Conservation (phyloP, 2,797 vertebrate genomes). For the Percopsis omiscomaycus region DNA sequence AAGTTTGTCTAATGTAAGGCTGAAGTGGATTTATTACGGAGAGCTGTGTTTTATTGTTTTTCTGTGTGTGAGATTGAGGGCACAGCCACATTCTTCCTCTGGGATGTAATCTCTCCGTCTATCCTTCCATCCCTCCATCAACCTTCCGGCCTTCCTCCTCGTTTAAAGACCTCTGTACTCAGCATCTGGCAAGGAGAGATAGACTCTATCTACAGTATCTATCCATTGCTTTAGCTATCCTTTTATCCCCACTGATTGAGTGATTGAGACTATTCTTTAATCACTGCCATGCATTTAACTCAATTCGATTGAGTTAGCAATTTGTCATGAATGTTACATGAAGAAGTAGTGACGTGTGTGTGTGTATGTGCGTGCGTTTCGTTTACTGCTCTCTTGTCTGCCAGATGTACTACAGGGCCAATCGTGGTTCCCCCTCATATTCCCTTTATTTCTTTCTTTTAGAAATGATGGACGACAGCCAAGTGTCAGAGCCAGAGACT, state of each 20-base stretch:
- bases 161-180: slow-evolving; percentile 61
- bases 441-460: slow-evolving; percentile 45
- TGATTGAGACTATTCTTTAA: not conserved
- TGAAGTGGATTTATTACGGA: slow-evolving; percentile 33
- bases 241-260: not conserved
- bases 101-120: slow-evolving; percentile 1
- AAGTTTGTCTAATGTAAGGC: slow-evolving; percentile 44
- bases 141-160: slow-evolving; percentile 42
- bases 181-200: slow-evolving; percentile 62
- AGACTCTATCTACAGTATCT: not conserved
- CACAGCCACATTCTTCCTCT: slow-evolving; percentile 5
- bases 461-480: slow-evolving; percentile 59
- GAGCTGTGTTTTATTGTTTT: slow-evolving; percentile 60
- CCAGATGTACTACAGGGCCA: slow-evolving; percentile 44
- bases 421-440: slow-evolving; percentile 25
- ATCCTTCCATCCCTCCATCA: slow-evolving; percentile 35
- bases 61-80: slow-evolving; percentile 51
- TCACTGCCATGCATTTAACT: not conserved
- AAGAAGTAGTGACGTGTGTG: not conserved
- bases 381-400: slow-evolving; percentile 39
- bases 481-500: slow-evolving; percentile 62
- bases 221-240: not conserved
- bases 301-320: too few relatives aligned
- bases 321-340: too few relatives aligned
- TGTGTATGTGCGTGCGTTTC: not conserved